These are phyloP conservation scores for Anhinga anhinga DNA, from an alignment of 2,113 vertebrate genomes.

Conservation along the genomic window DNA sequence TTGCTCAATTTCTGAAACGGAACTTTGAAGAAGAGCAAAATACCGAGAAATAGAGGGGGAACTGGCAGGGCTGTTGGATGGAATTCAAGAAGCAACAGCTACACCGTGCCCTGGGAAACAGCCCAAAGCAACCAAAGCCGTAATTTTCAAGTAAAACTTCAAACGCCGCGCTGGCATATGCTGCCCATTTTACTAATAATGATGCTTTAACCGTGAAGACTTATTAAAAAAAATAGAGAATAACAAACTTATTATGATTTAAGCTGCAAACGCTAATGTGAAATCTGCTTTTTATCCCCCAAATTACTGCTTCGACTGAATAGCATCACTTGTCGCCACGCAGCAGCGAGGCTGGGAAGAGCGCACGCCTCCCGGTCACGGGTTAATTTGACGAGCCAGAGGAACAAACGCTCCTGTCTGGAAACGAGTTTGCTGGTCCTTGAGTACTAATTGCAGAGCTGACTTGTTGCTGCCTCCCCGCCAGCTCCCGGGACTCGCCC, in stretches of 20 bases:
- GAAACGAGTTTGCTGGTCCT: background rate
- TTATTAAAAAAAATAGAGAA: accelerated
- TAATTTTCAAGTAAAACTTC: background rate
- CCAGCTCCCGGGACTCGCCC: background rate
- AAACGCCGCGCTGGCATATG: accelerated
- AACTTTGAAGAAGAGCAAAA: background rate
- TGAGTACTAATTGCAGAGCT: background rate
- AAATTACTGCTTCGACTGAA: background rate
- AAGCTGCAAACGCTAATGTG: accelerated
- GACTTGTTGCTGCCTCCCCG: background rate
- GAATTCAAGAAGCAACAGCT: background rate
- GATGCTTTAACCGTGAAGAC: accelerated
- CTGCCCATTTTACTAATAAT: accelerated
- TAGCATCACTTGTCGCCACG: accelerated
- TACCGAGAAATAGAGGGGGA: background rate
- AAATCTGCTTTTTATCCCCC: background rate
- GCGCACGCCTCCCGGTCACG: accelerated
- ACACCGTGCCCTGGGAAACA: background rate
- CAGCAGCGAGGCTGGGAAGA: background rate
- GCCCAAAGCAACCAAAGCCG: background rate
- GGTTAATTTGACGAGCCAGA: background rate
- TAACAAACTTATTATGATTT: background rate
- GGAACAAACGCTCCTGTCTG: background rate
- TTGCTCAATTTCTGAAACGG: background rate
- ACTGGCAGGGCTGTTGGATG: background rate